Evolutionary conservation across 2,113 vertebrate species (phyloP).

Genomic region (Thamnaconus septentrionalis): DNA sequence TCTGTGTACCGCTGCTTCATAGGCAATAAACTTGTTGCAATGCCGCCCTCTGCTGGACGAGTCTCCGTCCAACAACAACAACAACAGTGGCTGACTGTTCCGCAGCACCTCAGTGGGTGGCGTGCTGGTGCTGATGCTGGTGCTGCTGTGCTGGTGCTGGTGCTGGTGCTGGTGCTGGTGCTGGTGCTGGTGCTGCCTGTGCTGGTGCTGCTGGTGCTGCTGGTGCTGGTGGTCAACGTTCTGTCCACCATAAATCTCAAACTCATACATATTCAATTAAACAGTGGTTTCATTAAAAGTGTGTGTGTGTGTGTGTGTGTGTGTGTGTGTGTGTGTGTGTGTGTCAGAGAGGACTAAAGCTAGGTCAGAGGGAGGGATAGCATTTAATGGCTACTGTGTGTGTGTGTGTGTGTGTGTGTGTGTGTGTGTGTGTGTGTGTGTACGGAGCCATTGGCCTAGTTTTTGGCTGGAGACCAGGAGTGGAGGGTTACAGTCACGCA

Average conservation of each 20-base stretch:
- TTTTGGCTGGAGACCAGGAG: conserved; percentile 39
- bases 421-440: conserved; percentile 23
- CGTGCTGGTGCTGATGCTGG: too few species aligned
- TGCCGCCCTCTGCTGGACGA: conserved; percentile 60
- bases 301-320: too few species aligned
- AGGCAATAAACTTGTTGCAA: conserved; percentile 13
- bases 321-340: too few species aligned
- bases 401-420: conserved; percentile 17
- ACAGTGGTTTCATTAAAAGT: conserved; percentile 30
- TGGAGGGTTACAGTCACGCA: conserved; percentile 46
- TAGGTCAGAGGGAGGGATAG: conserved; percentile 49
- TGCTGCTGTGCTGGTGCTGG: too few species aligned
- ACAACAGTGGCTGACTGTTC: background rate
- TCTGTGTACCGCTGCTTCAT: background rate
- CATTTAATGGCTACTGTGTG: conserved; percentile 24
- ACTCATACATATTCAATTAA: conserved; percentile 14
- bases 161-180: background rate
- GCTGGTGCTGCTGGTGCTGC: too few species aligned
- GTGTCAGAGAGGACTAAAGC: background rate
- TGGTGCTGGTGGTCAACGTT: background rate
- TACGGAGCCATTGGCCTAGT: conserved; percentile 50
- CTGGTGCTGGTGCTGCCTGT: too few species aligned
- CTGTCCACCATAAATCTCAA: background rate
- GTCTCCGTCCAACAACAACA: conserved; percentile 36
- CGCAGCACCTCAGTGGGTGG: too few species aligned